Base-by-base conservation (phyloP, 1,140 invertebrate genomes). In the Solen grandis region DNA sequence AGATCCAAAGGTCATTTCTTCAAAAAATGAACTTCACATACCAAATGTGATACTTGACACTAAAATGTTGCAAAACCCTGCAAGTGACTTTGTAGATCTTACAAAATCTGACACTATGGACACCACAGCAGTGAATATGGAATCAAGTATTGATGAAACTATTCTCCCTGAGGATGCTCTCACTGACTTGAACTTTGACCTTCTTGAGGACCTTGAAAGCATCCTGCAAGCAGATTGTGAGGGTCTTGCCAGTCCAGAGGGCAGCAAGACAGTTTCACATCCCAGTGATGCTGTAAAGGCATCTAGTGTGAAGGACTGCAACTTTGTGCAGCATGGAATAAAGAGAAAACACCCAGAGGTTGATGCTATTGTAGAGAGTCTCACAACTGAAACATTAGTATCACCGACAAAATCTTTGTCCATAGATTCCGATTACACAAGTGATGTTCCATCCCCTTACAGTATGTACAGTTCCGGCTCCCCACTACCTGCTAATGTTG, bases 381-480 rank as follows among this genome's bases (percentile, higher is more conserved):
- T 74, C 38, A 55, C 38, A 38, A 57, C 66, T 60, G 77, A 60
- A 52, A 38, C 63, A 14, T 35, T 38, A 78, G 75, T 68, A 52
- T 80, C 54, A 73, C 74, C 35, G 72, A 55, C 19, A 78, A 63
- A 16, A 31, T 50, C 57, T 60, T 41, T 46, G 16, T 55, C 19
- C 31, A 16, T 16, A 52, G 75, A 78, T 22, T 78, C 75, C 1
- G 55, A 55, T 8, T 62, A 66, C 36, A 27, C 74, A 10, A 88
- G 83, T 76, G 86, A 87, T 41, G 83, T 65, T 27, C 75, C 63
- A 0, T 80, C 77, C 13, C 77, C 77, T 36, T 80, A 65, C 66
- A 80, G 85, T 68, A 57, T 78, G 25, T 38, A 62, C 54, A 85
- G 87, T 86, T 86, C 87, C 82, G 86, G 87, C 54, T 85, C 83